phyloP scores from a whole-genome alignment of 1,140 invertebrate genomes.

The Watersipora subatra region DNA sequence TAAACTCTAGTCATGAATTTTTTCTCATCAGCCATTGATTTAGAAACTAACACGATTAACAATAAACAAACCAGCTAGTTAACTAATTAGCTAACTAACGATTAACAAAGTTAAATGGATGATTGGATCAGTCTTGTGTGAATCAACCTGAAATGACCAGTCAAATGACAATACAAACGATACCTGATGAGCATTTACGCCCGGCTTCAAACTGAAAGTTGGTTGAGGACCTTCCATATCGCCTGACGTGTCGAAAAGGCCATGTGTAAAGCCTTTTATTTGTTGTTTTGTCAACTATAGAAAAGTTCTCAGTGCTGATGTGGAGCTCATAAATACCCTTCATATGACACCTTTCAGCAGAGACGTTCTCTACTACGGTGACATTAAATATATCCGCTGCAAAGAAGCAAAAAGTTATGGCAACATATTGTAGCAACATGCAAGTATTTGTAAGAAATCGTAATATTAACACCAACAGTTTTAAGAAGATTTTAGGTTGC shows the following conservation, averaged over 20 bases:
- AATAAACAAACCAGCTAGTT: no score
- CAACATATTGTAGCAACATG: background rate
- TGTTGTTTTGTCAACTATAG: constrained; percentile 6
- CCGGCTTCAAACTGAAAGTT: background rate
- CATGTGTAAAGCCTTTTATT: constrained; percentile 8
- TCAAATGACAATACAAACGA: no score
- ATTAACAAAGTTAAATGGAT: no score
- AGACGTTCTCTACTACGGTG: constrained; percentile 5
- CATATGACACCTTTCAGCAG: constrained; percentile 7
- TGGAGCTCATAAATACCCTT: constrained; percentile 10
- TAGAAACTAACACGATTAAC: no score
- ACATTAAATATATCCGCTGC: constrained; percentile 12
- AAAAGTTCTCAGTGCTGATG: constrained; percentile 8
- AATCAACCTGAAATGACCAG: no score
- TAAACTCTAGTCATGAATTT: no score
- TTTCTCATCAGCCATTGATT: no score
- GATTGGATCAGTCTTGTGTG: no score
- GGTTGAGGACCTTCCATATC: background rate
- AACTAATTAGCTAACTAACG: no score
- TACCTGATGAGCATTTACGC: background rate
- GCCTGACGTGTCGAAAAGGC: background rate
- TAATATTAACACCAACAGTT: background rate
- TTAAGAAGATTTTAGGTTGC: background rate
- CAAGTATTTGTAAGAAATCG: background rate
- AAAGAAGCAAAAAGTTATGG: constrained; percentile 5